A percentile compares a stretch with the other conserved stretches of the same genome.
phyloP scores from a whole-genome alignment of 1,140 invertebrate genomes.

The Cydia fagiglandana region DNA sequence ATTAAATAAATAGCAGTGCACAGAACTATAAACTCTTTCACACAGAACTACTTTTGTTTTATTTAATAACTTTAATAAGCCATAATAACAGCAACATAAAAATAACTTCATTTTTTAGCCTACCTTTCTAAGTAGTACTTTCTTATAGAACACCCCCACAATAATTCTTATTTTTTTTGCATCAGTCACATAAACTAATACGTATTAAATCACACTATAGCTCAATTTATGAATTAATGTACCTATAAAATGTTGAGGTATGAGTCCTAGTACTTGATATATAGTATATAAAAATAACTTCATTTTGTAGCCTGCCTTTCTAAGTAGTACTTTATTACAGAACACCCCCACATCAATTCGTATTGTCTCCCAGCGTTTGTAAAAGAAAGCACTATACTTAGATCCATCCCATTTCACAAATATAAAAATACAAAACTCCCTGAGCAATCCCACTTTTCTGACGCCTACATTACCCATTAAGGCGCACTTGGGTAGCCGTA shows the following conservation, averaged over 20 bases:
- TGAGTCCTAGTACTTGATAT: no score
- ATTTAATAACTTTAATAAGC: no score
- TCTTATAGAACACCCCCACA: not conserved
- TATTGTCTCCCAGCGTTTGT: not conserved
- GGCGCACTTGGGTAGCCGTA: constrained; percentile 3
- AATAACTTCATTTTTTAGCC: not conserved
- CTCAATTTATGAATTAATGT: no score
- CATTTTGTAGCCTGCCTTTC: not conserved
- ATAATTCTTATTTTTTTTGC: not conserved
- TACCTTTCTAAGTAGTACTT: not conserved
- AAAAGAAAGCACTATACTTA: not conserved
- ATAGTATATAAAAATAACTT: not conserved
- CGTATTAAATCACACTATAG: no score
- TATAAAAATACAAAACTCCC: constrained; percentile 18
- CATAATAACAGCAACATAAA: not conserved
- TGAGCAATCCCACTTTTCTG: constrained; percentile 19
- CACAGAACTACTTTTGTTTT: no score
- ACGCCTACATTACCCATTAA: constrained; percentile 24
- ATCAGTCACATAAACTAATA: no score
- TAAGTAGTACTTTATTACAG: not conserved
- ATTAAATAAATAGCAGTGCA: no score
- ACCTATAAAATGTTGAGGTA: no score
- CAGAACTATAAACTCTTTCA: no score
- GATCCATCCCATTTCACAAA: constrained; percentile 14
- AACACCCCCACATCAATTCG: not conserved